Conservation (phyloP, 1,140 invertebrate species). For the Idris sp. region DNA sequence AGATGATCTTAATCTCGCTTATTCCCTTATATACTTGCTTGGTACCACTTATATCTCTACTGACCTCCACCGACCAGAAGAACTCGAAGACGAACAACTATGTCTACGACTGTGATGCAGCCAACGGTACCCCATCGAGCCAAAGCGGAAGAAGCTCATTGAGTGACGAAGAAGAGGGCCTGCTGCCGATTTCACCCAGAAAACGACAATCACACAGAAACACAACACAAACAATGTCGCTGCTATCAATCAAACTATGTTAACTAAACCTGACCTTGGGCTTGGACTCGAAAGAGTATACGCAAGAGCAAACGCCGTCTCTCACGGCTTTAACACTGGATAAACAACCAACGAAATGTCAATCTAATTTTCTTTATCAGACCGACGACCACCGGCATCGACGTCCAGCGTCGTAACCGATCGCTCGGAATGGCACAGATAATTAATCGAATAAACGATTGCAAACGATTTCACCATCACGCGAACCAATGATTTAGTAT, state of each 20-base stretch:
- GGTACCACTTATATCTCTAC: constrained; percentile 61
- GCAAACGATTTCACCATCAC: constrained; percentile 25
- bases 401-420: constrained; percentile 54
- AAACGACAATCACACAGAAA: too few species aligned
- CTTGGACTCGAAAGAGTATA: constrained; percentile 45
- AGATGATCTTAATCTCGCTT: constrained; percentile 62
- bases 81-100: constrained; percentile 41
- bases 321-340: constrained; percentile 65
- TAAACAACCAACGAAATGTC: constrained; percentile 68
- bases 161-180: constrained; percentile 20
- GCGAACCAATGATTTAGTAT: constrained; percentile 24
- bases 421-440: constrained; percentile 68
- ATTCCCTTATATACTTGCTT: constrained; percentile 62
- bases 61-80: constrained; percentile 51
- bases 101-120: constrained; percentile 38
- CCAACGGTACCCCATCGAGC: constrained; percentile 29
- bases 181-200: constrained; percentile 55
- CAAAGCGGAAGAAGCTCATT: constrained; percentile 37
- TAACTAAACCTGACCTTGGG: constrained; percentile 59
- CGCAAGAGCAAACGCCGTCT: constrained; percentile 37
- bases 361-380: constrained; percentile 65
- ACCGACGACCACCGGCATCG: constrained; percentile 57
- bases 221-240: too few species aligned
- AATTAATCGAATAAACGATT: constrained; percentile 64
- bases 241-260: constrained; percentile 1